Conservation (phyloP, 2,888 invertebrate species). For the Harmothoe impar region DNA sequence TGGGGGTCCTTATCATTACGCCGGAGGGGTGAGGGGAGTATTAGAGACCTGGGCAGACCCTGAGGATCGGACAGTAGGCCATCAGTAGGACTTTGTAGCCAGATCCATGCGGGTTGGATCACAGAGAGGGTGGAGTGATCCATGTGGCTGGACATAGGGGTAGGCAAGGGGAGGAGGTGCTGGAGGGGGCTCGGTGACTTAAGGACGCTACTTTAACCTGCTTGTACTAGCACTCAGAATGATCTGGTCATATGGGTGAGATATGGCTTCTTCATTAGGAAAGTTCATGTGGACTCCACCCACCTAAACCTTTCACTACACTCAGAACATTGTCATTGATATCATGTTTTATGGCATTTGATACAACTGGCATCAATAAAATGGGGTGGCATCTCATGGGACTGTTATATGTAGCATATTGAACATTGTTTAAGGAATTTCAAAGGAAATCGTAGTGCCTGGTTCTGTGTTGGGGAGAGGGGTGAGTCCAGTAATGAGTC, state of each 20-base stretch:
- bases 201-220: slow-evolving; percentile 29
- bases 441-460: too few relatives aligned
- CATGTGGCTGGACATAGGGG: background rate
- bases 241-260: background rate
- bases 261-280: background rate
- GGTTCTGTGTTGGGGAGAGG: too few relatives aligned
- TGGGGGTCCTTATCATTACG: slow-evolving; percentile 37
- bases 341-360: too few relatives aligned
- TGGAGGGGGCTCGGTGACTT: background rate
- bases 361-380: too few relatives aligned
- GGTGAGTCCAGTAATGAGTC: too few relatives aligned
- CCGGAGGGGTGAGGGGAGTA: background rate
- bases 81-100: slow-evolving; percentile 48
- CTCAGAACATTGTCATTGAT: too few relatives aligned
- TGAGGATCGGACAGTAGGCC: slow-evolving; percentile 37
- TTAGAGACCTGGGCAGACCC: background rate
- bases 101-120: background rate
- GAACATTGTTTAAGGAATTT: too few relatives aligned
- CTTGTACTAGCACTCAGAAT: background rate
- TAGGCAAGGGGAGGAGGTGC: background rate
- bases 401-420: too few relatives aligned
- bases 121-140: background rate
- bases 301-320: too few relatives aligned
- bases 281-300: background rate
- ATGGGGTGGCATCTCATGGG: too few relatives aligned